These are phyloP conservation scores for Falco punctatus DNA, from an alignment of 2,113 vertebrate genomes.

Conservation along the genomic window DNA sequence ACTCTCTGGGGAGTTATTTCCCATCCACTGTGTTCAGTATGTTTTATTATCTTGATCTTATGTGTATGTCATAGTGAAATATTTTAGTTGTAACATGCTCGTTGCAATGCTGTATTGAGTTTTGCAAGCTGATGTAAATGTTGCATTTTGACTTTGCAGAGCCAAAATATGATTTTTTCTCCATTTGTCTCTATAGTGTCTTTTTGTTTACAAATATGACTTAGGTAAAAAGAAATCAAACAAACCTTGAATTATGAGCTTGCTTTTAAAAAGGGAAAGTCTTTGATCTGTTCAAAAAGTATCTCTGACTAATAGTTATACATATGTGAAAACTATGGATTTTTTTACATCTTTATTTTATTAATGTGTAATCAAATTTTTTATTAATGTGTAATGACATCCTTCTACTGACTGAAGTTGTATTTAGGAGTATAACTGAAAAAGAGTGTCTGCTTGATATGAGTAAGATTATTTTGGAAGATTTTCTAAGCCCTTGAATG, in stretches of 20 bases:
- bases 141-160: not conserved
- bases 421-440: not conserved
- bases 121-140: not conserved
- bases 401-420: not conserved
- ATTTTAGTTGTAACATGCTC: not conserved
- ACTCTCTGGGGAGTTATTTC: not conserved
- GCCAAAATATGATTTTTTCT: not conserved
- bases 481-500: not conserved
- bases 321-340: not conserved
- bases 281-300: not conserved
- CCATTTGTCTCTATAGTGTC: not conserved
- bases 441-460: not conserved
- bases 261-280: not conserved
- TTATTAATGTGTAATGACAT: not conserved
- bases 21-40: not conserved
- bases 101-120: not conserved
- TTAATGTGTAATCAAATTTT: not conserved
- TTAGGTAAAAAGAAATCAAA: not conserved
- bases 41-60: not conserved
- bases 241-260: not conserved
- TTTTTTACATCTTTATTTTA: not conserved
- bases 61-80: not conserved
- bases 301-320: not conserved
- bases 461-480: not conserved
- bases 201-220: not conserved